Evolutionary conservation across 1,140 invertebrate genomes (phyloP).

Genomic region (Drosophila willistoni): DNA sequence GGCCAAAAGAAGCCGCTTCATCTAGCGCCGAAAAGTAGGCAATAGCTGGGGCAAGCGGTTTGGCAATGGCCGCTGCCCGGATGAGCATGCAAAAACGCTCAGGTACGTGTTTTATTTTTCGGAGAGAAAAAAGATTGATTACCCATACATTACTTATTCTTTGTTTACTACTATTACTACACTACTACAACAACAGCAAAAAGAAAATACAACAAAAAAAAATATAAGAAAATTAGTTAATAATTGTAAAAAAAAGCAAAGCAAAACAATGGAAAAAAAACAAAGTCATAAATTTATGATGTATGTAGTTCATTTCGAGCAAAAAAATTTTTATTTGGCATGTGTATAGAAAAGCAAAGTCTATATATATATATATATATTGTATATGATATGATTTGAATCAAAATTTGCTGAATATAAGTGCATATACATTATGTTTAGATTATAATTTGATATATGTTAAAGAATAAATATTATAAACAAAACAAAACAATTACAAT

Average conservation of each 20-base stretch:
- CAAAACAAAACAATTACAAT: constrained; percentile 23
- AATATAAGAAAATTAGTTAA: constrained; percentile 42
- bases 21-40: background rate
- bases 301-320: constrained; percentile 10
- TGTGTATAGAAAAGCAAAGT: constrained; percentile 59
- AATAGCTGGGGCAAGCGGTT: background rate
- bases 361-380: constrained; percentile 50
- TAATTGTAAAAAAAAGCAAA: constrained; percentile 55
- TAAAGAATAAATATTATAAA: constrained; percentile 17
- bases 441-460: constrained; percentile 54
- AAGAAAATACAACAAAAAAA: constrained; percentile 35
- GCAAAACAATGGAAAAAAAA: constrained; percentile 33
- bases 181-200: constrained; percentile 73
- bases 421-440: constrained; percentile 67
- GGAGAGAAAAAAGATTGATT: constrained; percentile 87
- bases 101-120: constrained; percentile 83
- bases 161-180: constrained; percentile 49
- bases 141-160: constrained; percentile 82
- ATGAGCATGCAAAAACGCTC: constrained; percentile 75
- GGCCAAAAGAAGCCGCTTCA: background rate
- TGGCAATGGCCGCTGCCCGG: background rate
- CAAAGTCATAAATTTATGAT: constrained; percentile 22
- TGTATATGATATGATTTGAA: constrained; percentile 68
- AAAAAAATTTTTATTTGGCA: constrained; percentile 50
- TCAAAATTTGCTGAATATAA: constrained; percentile 81